Conservation (phyloP, 2,113 vertebrate genomes). For the Crotophaga sulcirostris region DNA sequence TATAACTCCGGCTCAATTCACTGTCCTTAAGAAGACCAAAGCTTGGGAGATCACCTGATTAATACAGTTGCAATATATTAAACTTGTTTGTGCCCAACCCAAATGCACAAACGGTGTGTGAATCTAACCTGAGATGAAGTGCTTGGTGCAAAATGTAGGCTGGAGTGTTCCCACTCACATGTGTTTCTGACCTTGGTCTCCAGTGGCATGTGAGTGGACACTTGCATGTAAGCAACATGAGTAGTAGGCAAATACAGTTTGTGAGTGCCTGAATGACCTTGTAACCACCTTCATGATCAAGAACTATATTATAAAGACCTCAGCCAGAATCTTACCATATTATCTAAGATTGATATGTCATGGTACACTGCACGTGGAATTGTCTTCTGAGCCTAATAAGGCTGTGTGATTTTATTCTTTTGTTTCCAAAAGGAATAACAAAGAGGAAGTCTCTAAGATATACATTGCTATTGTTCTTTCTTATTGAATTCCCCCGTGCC, state of each 20-base stretch:
- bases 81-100: neutral
- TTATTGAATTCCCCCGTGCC: neutral
- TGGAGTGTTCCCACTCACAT: neutral
- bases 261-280: neutral
- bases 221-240: neutral
- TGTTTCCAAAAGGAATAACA: neutral
- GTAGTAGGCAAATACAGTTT: neutral
- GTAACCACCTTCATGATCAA: neutral
- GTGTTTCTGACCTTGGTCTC: fast-evolving
- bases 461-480: neutral
- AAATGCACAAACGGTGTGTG: fast-evolving
- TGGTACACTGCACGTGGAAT: neutral
- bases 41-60: neutral
- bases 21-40: neutral
- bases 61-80: neutral
- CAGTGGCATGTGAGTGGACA: fast-evolving
- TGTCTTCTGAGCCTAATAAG: neutral
- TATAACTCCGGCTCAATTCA: neutral
- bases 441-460: neutral
- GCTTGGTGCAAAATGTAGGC: neutral
- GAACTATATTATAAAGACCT: neutral
- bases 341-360: neutral
- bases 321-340: neutral
- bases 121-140: neutral
- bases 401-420: neutral